Conservation (phyloP, 1,140 invertebrate species). For the Ctenoplectra terminalis region DNA sequence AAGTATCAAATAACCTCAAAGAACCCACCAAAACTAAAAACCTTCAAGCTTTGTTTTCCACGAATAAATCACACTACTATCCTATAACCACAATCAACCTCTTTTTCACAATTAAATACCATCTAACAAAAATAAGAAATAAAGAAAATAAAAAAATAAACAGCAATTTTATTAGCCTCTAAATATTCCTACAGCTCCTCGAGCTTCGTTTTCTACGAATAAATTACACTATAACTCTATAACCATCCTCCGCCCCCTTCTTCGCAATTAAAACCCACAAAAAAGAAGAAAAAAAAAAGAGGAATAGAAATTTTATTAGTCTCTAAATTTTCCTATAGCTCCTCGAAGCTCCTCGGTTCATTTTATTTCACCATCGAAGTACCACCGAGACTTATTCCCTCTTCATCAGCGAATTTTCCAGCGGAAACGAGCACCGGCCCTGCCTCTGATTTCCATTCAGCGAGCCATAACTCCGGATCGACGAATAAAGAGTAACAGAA, state of each 20-base stretch:
- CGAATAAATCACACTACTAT: too few species aligned
- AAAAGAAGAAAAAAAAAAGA: background rate
- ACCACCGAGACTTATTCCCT: background rate
- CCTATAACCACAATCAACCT: too few species aligned
- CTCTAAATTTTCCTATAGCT: background rate
- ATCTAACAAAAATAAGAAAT: too few species aligned
- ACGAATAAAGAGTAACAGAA: slow-evolving; percentile 13
- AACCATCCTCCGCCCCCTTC: background rate
- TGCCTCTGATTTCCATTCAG: slow-evolving; percentile 23
- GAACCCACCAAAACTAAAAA: background rate
- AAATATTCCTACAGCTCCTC: too few species aligned
- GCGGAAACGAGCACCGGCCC: background rate
- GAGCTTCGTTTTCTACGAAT: background rate
- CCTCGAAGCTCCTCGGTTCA: background rate
- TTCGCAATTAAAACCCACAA: background rate
- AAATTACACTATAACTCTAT: background rate
- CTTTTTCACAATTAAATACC: too few species aligned
- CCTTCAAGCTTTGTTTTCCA: too few species aligned
- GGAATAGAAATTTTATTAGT: background rate
- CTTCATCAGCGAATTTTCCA: slow-evolving; percentile 18
- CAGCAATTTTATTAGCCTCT: too few species aligned
- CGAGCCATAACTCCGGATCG: background rate
- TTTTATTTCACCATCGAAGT: background rate
- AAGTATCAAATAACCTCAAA: background rate
- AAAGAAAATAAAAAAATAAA: too few species aligned